Evolutionary conservation across 1,140 invertebrate genomes (phyloP).

Genomic region (Heliothis subflexa): DNA sequence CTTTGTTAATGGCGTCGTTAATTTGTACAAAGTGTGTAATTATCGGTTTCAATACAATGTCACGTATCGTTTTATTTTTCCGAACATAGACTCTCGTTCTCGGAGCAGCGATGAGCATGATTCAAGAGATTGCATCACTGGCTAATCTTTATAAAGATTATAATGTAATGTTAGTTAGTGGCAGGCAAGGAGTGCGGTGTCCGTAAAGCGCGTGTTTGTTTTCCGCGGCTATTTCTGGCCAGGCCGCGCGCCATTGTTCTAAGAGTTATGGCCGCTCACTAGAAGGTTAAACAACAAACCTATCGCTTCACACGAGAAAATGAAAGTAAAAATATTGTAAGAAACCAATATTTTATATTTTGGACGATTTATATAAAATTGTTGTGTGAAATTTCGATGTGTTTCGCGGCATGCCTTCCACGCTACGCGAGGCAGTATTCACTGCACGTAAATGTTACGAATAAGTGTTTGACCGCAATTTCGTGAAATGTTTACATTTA

Average conservation of each 20-base stretch:
- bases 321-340: conserved; percentile 65
- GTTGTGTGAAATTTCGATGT: conserved; percentile 29
- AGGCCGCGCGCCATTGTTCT: conserved; percentile 68
- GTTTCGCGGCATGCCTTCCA: conserved; percentile 7
- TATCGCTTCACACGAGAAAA: conserved; percentile 57
- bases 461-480: conserved; percentile 42
- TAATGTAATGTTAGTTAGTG: conserved; percentile 28
- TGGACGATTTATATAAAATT: conserved; percentile 60
- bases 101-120: not conserved
- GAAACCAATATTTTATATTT: conserved; percentile 64
- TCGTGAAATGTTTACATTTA: conserved; percentile 33
- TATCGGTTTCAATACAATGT: conserved; percentile 28
- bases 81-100: not conserved
- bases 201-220: conserved; percentile 66
- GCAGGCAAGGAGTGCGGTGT: conserved; percentile 31
- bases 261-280: conserved; percentile 68
- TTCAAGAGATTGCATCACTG: conserved; percentile 6
- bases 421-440: conserved; percentile 6
- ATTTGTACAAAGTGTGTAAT: conserved; percentile 40
- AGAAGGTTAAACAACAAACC: conserved; percentile 67
- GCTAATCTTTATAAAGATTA: conserved; percentile 28
- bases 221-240: conserved; percentile 76
- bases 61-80: conserved; percentile 15
- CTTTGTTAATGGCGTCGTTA: conserved; percentile 34
- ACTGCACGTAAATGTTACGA: conserved; percentile 29